phyloP scores from a whole-genome alignment of 2,888 invertebrate species.

The Acanthosoma haemorrhoidale region DNA sequence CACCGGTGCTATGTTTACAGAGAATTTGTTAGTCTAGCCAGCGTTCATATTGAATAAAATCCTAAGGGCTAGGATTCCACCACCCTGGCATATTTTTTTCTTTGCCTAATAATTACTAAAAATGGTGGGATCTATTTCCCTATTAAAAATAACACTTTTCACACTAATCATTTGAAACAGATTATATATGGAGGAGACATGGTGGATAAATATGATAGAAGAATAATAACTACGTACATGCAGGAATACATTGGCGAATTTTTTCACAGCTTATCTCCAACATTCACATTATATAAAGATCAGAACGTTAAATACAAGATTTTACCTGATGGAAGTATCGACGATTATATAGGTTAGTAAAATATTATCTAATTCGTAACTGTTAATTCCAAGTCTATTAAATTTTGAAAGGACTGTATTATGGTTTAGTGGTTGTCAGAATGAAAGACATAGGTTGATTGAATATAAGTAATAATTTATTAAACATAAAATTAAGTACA shows the following conservation, averaged over 20 bases:
- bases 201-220: conserved; percentile 11
- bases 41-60: too few species aligned
- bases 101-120: too few species aligned
- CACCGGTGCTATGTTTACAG: too few species aligned
- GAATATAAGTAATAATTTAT: neutral
- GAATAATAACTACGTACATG: neutral
- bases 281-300: neutral
- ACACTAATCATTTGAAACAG: too few species aligned
- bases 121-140: too few species aligned
- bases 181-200: conserved; percentile 14
- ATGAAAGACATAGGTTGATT: neutral
- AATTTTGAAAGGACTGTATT: neutral
- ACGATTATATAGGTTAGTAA: neutral
- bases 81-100: too few species aligned
- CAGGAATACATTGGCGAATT: conserved; percentile 4
- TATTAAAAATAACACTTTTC: too few species aligned
- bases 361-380: too few species aligned
- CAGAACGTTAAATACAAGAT: neutral
- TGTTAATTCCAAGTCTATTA: too few species aligned
- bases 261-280: neutral
- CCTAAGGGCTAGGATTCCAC: too few species aligned
- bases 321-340: neutral
- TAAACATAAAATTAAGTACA: neutral
- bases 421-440: neutral
- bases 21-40: too few species aligned